These are phyloP conservation scores for Acromyrmex echinatior DNA, from an alignment of 1,140 invertebrate species.

Conservation along the genomic window DNA sequence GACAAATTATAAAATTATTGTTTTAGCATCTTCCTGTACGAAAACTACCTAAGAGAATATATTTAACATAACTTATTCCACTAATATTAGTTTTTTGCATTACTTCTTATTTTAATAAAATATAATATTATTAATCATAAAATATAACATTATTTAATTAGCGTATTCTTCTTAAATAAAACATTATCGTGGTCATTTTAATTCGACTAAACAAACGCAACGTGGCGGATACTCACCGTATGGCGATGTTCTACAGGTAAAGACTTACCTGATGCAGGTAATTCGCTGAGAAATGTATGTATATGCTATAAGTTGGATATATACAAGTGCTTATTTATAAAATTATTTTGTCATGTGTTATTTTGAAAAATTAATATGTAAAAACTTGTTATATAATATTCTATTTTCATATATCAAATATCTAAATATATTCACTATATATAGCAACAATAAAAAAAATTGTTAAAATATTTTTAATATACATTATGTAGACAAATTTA, in stretches of 20 bases:
- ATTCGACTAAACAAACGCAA: not conserved
- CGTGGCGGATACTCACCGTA: not conserved
- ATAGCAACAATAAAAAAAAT: too few relatives aligned
- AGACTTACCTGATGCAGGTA: constrained; percentile 66
- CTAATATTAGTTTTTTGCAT: not conserved
- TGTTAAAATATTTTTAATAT: too few relatives aligned
- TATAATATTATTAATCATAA: not conserved
- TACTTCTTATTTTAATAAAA: not conserved
- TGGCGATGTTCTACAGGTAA: constrained; percentile 42
- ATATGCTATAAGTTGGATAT: too few relatives aligned
- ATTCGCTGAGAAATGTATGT: not conserved
- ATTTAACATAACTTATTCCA: not conserved
- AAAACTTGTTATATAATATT: not conserved
- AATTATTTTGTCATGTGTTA: not conserved
- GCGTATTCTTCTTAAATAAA: not conserved
- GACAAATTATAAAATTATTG: not conserved
- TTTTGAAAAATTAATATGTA: not conserved
- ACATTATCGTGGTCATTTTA: not conserved
- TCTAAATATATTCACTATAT: too few relatives aligned
- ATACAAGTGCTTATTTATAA: not conserved
- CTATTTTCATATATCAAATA: too few relatives aligned
- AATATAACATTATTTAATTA: not conserved
- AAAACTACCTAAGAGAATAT: not conserved
- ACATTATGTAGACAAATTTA: too few relatives aligned
- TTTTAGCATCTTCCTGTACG: not conserved